Evolutionary conservation across 2,888 invertebrate genomes (phyloP).

Genomic region (Drosophila subsilvestris): DNA sequence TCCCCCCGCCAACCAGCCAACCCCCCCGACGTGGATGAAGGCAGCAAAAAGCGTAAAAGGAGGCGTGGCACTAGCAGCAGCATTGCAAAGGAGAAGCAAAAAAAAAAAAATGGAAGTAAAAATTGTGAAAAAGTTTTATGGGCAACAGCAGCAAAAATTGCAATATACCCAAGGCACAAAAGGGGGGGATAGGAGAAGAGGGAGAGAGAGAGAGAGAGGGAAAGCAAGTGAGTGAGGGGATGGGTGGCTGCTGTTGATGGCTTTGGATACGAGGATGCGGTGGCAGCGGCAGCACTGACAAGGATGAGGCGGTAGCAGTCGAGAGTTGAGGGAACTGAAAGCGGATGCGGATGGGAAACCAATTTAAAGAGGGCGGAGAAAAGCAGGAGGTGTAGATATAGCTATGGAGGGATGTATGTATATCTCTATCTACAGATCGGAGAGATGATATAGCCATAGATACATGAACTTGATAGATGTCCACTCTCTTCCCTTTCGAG

Average conservation of each 20-base stretch:
- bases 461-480: background rate
- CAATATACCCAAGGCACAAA: constrained; percentile 68
- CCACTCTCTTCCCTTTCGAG: background rate
- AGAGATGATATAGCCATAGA: background rate
- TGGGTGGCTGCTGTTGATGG: constrained; percentile 67
- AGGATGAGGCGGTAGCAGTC: constrained; percentile 39
- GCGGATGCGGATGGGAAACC: constrained; percentile 40
- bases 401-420: background rate
- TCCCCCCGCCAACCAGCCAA: constrained; percentile 16
- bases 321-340: constrained; percentile 15
- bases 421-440: background rate
- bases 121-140: constrained; percentile 77
- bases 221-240: background rate
- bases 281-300: too few relatives aligned
- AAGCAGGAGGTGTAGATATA: background rate
- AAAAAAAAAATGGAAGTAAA: constrained; percentile 55
- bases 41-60: constrained; percentile 48
- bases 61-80: constrained; percentile 40
- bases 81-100: constrained; percentile 33
- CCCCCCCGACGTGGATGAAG: background rate
- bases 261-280: constrained; percentile 55
- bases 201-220: background rate
- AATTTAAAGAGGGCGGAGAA: constrained; percentile 36
- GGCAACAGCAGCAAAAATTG: constrained; percentile 80
- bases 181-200: constrained; percentile 7